phyloP scores from a whole-genome alignment of 1,140 invertebrate genomes.

The Drosophila equinoxialis region DNA sequence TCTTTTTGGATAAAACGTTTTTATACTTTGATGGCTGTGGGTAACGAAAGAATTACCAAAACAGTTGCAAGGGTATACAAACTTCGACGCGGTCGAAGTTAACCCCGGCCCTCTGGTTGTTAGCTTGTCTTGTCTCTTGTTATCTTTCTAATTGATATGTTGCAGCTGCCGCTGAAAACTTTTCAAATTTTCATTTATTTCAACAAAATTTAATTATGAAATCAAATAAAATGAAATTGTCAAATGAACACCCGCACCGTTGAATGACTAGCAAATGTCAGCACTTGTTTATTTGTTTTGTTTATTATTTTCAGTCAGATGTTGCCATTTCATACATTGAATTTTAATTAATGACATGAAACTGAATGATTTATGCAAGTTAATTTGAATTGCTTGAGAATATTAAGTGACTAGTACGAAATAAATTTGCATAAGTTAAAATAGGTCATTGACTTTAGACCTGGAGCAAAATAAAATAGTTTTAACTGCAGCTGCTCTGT shows the following conservation, averaged over 20 bases:
- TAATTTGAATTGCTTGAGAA: too few relatives aligned
- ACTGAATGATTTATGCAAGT: background rate
- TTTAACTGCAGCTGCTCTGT: too few relatives aligned
- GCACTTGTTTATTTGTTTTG: conserved; percentile 11
- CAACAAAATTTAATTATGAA: conserved; percentile 26
- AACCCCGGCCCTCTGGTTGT: too few relatives aligned
- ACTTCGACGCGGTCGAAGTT: too few relatives aligned
- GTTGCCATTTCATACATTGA: background rate
- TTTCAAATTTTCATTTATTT: conserved; percentile 33
- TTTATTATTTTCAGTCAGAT: background rate
- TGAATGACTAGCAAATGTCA: conserved; percentile 38
- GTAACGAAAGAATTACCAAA: too few relatives aligned
- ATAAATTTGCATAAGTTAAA: too few relatives aligned
- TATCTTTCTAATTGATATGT: conserved; percentile 60
- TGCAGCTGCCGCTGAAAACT: conserved; percentile 36
- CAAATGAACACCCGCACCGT: conserved; percentile 28
- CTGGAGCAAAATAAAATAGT: too few relatives aligned
- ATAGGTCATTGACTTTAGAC: too few relatives aligned
- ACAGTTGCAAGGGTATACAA: too few relatives aligned
- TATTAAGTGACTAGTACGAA: too few relatives aligned
- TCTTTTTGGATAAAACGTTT: too few relatives aligned
- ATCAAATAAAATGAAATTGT: conserved; percentile 51
- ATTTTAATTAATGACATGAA: background rate
- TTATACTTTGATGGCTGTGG: too few relatives aligned
- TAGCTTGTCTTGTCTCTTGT: conserved; percentile 14